Evolutionary conservation across 2,797 vertebrate species (phyloP), one percentile per base, ranked within the genome.

Genomic region (Sebastes flavidus): DNA sequence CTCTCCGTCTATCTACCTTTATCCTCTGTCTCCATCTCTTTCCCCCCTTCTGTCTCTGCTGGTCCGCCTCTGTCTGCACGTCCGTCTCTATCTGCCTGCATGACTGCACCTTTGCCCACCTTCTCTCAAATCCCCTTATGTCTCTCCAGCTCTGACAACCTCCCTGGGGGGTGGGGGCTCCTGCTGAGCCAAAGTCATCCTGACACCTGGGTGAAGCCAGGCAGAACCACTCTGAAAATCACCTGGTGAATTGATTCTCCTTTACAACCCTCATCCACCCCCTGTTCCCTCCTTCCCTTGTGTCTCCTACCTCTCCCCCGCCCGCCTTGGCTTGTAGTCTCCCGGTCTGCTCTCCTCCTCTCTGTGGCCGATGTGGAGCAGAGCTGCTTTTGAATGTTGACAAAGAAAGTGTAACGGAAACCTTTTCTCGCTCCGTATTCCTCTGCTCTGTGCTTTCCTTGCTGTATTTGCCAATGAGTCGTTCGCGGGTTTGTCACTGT

Each of bases 171-270:
- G 22, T 11, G 16, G 14, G 13, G n/a, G 5, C 18, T 80, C 70
- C 54, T 58, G 72, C 77, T 88, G 86, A 91, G 82, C 85, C 82
- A 87, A 83, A 90, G 83, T 88, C 70, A 65, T 88, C 54, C 80
- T 89, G 91, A 92, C 90, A 87, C 79, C 78, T 78, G 80, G 76
- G 79, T 89, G 81, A 90, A 91, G 75, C 73, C 86, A 80, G 78
- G 86, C 88, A 87, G 86, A 92, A 91, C 83, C 90, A 78, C 83
- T 87, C 87, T 77, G 80, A 87, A 79, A 89, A 88, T 78, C 83
- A 87, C 82, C 89, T 65, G 79, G 42, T 59, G 80, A 69, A 82
- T 42, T 81, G 77, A 86, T 86, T 87, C 81, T 83, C 66, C 72
- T 83, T 65, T 75, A 72, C 63, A 66, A 55, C 81, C 81, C 58